Conservation (phyloP, 2,113 vertebrate genomes). For the Callopanchax toddi region DNA sequence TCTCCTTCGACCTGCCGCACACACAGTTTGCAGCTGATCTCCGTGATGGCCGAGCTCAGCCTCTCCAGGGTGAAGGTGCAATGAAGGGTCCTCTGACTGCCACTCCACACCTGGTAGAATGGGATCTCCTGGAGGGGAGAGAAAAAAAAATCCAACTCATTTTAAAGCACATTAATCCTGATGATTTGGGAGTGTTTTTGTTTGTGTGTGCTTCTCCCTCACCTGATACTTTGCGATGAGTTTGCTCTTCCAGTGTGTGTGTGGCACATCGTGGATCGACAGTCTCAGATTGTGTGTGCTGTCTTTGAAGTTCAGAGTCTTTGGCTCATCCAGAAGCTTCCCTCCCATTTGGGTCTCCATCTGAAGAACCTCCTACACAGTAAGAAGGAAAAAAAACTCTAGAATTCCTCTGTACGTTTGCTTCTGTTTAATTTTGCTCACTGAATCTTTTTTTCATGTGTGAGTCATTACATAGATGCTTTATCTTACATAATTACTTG, state of each 20-base stretch:
- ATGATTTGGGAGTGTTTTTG: background rate
- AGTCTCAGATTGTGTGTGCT: conserved; percentile 94
- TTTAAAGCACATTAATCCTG: background rate
- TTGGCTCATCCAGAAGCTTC: conserved; percentile 93
- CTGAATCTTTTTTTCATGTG: conserved; percentile 15
- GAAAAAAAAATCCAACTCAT: background rate
- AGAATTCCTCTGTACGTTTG: conserved; percentile 15
- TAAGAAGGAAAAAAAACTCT: background rate
- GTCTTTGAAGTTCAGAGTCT: conserved; percentile 94
- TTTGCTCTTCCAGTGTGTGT: conserved; percentile 95
- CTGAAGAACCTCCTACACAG: conserved; percentile 89
- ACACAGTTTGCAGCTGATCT: conserved; percentile 92
- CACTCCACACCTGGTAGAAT: conserved; percentile 93
- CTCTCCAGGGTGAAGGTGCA: conserved; percentile 94
- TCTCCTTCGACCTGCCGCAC: conserved; percentile 94
- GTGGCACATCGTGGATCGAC: conserved; percentile 90
- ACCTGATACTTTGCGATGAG: conserved; percentile 95
- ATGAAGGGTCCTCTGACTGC: conserved; percentile 90
- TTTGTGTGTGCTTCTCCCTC: conserved; percentile 9
- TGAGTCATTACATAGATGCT: conserved; percentile 1
- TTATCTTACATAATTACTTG: conserved; percentile 32
- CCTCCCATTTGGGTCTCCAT: conserved; percentile 94
- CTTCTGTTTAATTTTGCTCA: conserved; percentile 2
- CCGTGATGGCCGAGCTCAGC: conserved; percentile 85
- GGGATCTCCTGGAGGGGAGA: conserved; percentile 88